Conservation (phyloP, 2,113 vertebrate species). For the Lethenteron reissneri region DNA sequence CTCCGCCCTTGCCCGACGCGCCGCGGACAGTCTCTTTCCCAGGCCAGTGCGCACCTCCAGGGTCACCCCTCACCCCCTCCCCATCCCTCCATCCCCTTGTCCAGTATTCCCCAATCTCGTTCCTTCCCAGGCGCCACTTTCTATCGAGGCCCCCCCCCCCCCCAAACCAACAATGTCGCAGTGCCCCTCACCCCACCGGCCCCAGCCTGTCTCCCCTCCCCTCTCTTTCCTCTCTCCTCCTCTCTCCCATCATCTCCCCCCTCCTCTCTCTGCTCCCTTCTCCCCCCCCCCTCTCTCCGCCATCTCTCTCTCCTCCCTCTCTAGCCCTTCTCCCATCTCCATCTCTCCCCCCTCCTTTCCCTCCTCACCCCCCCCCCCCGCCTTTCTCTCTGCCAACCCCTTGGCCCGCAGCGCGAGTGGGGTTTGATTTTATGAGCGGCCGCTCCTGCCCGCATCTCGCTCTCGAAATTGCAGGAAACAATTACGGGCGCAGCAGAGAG, state of each 20-base stretch:
- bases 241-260: background rate
- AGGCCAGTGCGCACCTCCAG: constrained; percentile 34
- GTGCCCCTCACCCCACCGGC: too few relatives aligned
- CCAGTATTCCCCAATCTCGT: background rate
- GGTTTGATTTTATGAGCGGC: too few relatives aligned
- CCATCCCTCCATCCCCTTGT: background rate
- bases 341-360: background rate
- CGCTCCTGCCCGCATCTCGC: too few relatives aligned
- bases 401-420: too few relatives aligned
- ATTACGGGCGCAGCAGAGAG: background rate
- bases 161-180: too few relatives aligned
- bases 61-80: constrained; percentile 29
- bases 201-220: background rate
- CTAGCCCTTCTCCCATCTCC: background rate
- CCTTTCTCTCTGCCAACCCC: too few relatives aligned
- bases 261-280: background rate
- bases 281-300: background rate
- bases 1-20: constrained; percentile 4
- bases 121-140: too few relatives aligned
- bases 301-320: background rate
- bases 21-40: constrained; percentile 13
- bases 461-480: too few relatives aligned
- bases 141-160: too few relatives aligned
- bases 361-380: too few relatives aligned
- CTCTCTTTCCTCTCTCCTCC: background rate